These are phyloP conservation scores for Callosobruchus maculatus DNA, from an alignment of 2,888 invertebrate species.

Conservation along the genomic window DNA sequence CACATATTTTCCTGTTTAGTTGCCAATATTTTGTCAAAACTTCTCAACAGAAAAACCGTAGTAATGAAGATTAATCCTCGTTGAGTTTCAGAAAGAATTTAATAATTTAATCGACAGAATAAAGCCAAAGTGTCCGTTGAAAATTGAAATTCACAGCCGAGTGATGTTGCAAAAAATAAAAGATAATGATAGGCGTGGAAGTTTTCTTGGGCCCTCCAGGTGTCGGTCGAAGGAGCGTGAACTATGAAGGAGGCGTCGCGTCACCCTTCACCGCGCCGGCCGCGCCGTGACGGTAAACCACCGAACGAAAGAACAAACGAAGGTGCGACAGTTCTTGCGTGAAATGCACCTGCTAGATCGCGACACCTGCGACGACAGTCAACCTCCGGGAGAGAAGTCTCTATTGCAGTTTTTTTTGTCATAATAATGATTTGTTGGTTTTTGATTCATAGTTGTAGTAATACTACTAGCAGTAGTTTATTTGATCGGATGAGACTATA, in stretches of 20 bases:
- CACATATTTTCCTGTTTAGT: too few relatives aligned
- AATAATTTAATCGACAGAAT: not conserved
- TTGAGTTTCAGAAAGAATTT: not conserved
- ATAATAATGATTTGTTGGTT: too few relatives aligned
- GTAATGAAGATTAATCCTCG: too few relatives aligned
- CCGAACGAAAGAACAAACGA: not conserved
- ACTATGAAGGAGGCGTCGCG: not conserved
- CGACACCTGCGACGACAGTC: not conserved
- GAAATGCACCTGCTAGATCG: not conserved
- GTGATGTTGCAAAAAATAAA: not conserved
- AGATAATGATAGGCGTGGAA: not conserved
- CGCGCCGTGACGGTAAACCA: not conserved
- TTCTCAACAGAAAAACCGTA: too few relatives aligned
- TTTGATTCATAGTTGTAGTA: too few relatives aligned
- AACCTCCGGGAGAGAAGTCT: not conserved
- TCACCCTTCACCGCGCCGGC: not conserved
- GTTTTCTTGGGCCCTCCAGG: not conserved
- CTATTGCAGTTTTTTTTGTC: not conserved
- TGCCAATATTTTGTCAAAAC: too few relatives aligned
- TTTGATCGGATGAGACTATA: too few relatives aligned
- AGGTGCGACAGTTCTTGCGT: not conserved
- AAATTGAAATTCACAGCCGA: not conserved
- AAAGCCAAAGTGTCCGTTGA: not conserved
- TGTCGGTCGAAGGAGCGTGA: not conserved
- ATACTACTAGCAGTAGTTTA: too few relatives aligned